Percentiles rank a stretch among this genome's conserved stretches.
phyloP scores from a whole-genome alignment of 2,888 invertebrate genomes.

The Operophtera brumata region DNA sequence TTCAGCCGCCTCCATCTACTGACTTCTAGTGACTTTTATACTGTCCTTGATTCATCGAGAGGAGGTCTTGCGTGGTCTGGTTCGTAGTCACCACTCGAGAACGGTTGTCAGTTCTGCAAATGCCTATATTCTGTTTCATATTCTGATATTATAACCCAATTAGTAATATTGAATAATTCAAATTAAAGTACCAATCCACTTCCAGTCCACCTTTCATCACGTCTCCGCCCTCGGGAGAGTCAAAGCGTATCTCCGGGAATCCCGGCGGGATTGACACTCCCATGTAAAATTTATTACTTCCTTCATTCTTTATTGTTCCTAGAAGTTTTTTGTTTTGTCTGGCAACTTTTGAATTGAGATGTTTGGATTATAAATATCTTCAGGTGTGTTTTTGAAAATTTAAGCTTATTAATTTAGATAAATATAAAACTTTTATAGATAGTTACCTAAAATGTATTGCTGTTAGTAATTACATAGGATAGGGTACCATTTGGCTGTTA shows the following conservation, averaged over 20 bases:
- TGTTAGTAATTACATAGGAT: too few relatives aligned
- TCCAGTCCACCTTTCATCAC: slow-evolving; percentile 51
- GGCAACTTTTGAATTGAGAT: slow-evolving; percentile 9
- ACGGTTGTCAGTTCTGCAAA: too few relatives aligned
- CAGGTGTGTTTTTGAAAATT: too few relatives aligned
- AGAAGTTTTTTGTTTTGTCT: slow-evolving; percentile 34
- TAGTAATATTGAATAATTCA: slow-evolving; percentile 30
- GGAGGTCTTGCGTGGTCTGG: too few relatives aligned
- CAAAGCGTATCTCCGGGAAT: slow-evolving; percentile 70
- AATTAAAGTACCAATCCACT: slow-evolving; percentile 18
- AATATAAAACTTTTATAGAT: too few relatives aligned
- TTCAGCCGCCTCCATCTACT: too few relatives aligned
- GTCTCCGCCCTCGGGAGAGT: slow-evolving; percentile 52
- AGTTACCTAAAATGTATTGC: too few relatives aligned
- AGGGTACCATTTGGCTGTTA: too few relatives aligned
- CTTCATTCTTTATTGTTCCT: slow-evolving; percentile 62
- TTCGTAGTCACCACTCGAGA: too few relatives aligned
- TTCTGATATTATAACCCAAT: slow-evolving; percentile 26
- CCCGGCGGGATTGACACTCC: slow-evolving; percentile 55
- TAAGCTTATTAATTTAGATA: background rate
- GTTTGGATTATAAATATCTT: background rate
- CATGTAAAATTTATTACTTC: slow-evolving; percentile 72
- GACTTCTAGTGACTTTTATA: too few relatives aligned
- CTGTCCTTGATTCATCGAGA: too few relatives aligned
- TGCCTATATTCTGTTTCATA: too few relatives aligned